Evolutionary conservation across 2,797 vertebrate genomes (phyloP).

Genomic region (Phyllotis vaccarum): DNA sequence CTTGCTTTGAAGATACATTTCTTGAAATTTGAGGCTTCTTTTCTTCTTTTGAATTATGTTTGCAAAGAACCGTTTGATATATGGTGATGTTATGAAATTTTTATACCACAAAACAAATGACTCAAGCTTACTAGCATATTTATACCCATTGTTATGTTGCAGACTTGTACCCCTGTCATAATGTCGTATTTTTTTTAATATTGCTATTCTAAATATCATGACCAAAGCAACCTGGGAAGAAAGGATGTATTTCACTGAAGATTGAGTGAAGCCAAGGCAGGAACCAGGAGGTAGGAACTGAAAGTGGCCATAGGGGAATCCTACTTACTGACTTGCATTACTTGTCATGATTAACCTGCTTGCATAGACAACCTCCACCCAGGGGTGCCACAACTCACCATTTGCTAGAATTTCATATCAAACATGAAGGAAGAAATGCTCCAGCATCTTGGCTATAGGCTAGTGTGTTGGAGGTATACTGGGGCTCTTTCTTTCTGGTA

Average conservation of each 20-base stretch:
- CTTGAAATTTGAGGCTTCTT: not conserved
- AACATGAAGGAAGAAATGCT: not conserved
- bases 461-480: not conserved
- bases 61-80: not conserved
- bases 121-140: not conserved
- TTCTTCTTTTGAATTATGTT: not conserved
- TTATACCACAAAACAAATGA: not conserved
- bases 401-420: not conserved
- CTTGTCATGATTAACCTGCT: not conserved
- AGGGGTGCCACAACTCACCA: not conserved
- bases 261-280: not conserved
- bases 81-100: not conserved
- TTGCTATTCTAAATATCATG: not conserved
- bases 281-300: not conserved
- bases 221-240: not conserved
- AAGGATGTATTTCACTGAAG: not conserved
- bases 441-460: not conserved
- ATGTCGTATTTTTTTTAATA: not conserved
- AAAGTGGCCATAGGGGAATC: not conserved
- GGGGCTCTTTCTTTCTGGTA: not conserved
- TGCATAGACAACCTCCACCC: not conserved
- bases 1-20: not conserved
- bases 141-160: not conserved
- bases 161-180: not conserved
- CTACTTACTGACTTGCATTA: not conserved